Evolutionary conservation across 2,888 invertebrate species (phyloP).

Genomic region (Hirtodrosophila confusa): DNA sequence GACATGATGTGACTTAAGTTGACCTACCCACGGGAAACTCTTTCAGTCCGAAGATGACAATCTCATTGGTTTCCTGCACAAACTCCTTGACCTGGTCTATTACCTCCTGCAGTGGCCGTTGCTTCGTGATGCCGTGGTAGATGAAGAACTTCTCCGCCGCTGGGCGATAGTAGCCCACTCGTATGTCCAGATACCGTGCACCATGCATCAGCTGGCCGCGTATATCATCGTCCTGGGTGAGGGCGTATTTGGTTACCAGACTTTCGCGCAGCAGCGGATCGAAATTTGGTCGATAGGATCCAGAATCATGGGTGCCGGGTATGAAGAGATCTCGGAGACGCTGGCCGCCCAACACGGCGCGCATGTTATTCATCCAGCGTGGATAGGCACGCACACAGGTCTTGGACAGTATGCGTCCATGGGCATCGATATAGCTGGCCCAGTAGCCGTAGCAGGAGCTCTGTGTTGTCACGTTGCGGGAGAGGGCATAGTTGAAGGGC

Average conservation of each 20-base stretch:
- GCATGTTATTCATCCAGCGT: constrained; percentile 86
- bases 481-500: constrained; percentile 79
- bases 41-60: constrained; percentile 87
- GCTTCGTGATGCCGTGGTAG: constrained; percentile 86
- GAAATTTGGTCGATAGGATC: constrained; percentile 85
- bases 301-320: constrained; percentile 90
- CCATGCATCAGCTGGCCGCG: constrained; percentile 87
- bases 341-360: constrained; percentile 83
- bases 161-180: constrained; percentile 85
- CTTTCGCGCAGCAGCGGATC: constrained; percentile 82
- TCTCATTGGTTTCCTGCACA: constrained; percentile 86
- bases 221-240: constrained; percentile 86
- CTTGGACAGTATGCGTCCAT: constrained; percentile 80
- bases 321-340: constrained; percentile 86
- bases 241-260: constrained; percentile 85
- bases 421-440: constrained; percentile 82
- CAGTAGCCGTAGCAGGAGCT: constrained; percentile 83
- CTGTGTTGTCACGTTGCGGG: constrained; percentile 72
- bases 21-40: constrained; percentile 86
- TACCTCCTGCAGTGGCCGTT: constrained; percentile 85
- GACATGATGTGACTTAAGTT: neutral
- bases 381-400: constrained; percentile 86
- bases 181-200: constrained; percentile 86
- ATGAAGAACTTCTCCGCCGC: constrained; percentile 85
- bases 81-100: constrained; percentile 86